Base-by-base conservation (phyloP, 2,113 vertebrate species). In the Ptyas mucosa region DNA sequence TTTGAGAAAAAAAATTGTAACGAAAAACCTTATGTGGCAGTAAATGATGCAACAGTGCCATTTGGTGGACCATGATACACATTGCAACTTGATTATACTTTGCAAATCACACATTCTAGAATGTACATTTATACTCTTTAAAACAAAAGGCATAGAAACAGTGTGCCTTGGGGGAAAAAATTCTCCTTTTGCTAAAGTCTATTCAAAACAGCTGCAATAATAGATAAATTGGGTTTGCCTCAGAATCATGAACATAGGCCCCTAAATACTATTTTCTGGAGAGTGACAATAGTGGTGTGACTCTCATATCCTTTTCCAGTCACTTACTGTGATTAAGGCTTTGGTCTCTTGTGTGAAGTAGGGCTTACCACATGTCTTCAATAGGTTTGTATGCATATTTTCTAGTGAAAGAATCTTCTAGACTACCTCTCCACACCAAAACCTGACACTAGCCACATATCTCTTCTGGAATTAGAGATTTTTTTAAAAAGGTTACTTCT, bases 41-140 rank as follows among this genome's bases (percentile, higher is more conserved):
- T 24, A 0, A 20, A 29, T 61, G 89, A 92, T 51, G 87, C 89
- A 81, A 29, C 29, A 94, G 88, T 94, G 93, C 52, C 91, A 81
- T 12, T 0, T 4, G 1, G 21, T 91, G 92, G 85, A 52, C 26
- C 85, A 24, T 26, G 11, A 3, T 0, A 0, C 61, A 43, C n/a
- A 69, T 8, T 46, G 46, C 89, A 95, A 91, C 24, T 86, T 64
- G 39, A 85, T 89, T 34, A 7, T 85, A n/a, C 23, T 26, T 7
- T 87, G 55, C 54, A 29, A 57, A 21, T 12, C 34, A 51, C 26
- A 86, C 53, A 29, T 54, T 24, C 8, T 24, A 69, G 51, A 24
- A 24, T 10, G 26, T 29, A 86, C 29, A 51, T 39, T 12, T n/a
- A 1, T 24, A 87, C 61, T 52, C 46, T 87, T 18, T n/a, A 23